Base-by-base conservation (phyloP, 2,797 vertebrate species). In the Lepidocolaptes lacrymiger region DNA sequence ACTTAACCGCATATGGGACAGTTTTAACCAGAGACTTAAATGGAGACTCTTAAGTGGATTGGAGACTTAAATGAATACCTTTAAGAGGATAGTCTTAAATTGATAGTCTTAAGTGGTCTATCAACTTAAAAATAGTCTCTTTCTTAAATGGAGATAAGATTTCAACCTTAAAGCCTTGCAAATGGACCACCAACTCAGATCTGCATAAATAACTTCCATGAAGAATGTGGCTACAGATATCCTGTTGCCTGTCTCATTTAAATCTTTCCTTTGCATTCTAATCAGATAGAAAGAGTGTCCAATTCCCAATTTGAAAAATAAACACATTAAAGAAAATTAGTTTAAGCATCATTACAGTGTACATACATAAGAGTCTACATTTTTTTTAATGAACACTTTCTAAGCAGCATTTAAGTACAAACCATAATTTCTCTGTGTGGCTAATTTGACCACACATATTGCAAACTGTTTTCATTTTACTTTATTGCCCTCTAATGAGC, bases 401-500 rank as follows among this genome's bases (percentile, higher is more conserved):
- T 79, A 90, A 88, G 83, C 74, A 76, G 51, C 88, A 83, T 96
- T 88, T 94, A 90, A 96, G 46, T 74, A 95, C 32, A 86, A 95
- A 94, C 43, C 72, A 89, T 91, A 94, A 96, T 96, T 91, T 94
- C 88, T 92, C 85, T 80, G 48, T 66, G 77, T 88, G 91, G 94
- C 74, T 96, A 96, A 97, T 96, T 90, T 95, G 94, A 96, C 97
- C 96, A 94, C 91, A 85, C 95, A 94, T 94, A 88, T 95, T 97
- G 94, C 92, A 96, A 96, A 97, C 61, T 85, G 95, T 95, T 97
- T 97, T 95, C 86, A 95, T 97, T 97, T 97, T 85, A 87, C 91
- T 95, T 97, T 96, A 96, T 95, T 94, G 91, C 97, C 95, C 95
- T 95, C 92, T 96, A 95, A 97, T 81, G 93, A 93, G 83, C 96